Evolutionary conservation across 2,888 invertebrate genomes (phyloP).

Genomic region (Diogma glabrata): DNA sequence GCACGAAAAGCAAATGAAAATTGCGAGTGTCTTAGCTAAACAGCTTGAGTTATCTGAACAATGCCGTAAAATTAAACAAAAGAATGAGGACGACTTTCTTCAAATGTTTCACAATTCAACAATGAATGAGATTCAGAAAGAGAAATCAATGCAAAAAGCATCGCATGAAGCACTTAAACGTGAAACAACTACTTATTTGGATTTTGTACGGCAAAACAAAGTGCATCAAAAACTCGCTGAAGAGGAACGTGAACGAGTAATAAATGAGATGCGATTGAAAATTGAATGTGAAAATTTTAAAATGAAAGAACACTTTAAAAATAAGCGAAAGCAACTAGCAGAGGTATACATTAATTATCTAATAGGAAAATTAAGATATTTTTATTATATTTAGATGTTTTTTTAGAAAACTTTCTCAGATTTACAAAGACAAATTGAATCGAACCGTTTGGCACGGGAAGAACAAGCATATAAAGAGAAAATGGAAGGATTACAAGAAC

Average conservation of each 20-base stretch:
- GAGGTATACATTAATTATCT: too few relatives aligned
- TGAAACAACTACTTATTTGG: not conserved
- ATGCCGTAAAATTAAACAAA: not conserved
- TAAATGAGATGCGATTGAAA: not conserved
- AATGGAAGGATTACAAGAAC: not conserved
- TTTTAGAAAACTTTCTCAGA: not conserved
- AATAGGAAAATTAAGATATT: too few relatives aligned
- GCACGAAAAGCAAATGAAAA: not conserved
- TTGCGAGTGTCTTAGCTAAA: not conserved
- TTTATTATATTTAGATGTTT: too few relatives aligned
- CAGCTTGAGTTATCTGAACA: not conserved
- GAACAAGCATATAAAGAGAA: not conserved
- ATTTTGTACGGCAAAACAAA: not conserved
- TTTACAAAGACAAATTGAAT: not conserved
- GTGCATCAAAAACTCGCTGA: not conserved
- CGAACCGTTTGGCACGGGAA: not conserved
- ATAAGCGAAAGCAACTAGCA: not conserved
- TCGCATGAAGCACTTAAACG: not conserved
- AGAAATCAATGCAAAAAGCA: not conserved
- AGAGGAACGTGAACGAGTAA: not conserved
- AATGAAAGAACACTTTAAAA: not conserved
- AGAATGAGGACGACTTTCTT: not conserved
- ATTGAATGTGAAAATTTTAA: not conserved
- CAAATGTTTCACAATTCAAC: slow-evolving; percentile 5
- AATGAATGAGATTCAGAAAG: not conserved